A percentile compares a stretch with the other conserved stretches of the same genome.
These are phyloP conservation scores for Dascyllus trimaculatus DNA, from an alignment of 2,113 vertebrate genomes.

Conservation along the genomic window DNA sequence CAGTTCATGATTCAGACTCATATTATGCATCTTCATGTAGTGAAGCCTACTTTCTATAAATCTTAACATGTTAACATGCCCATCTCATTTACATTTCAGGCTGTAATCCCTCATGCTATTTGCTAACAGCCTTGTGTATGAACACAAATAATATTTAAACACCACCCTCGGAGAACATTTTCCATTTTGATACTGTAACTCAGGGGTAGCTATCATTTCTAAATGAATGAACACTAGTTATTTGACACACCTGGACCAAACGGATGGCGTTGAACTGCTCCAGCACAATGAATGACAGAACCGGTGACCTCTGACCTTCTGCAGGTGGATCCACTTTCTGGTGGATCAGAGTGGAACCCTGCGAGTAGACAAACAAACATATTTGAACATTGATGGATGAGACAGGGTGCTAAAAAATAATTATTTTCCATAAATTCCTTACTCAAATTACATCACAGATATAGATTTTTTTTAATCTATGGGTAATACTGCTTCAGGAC, in stretches of 20 bases:
- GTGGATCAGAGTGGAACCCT: constrained; percentile 96
- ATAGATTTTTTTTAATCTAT: too few relatives aligned
- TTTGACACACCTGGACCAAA: constrained; percentile 88
- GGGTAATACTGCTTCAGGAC: neutral
- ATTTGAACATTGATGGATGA: neutral
- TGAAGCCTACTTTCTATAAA: neutral
- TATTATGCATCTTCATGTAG: neutral
- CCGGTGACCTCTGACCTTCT: constrained; percentile 90
- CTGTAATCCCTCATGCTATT: neutral
- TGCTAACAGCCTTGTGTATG: neutral
- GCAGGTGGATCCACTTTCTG: constrained; percentile 91
- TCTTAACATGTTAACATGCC: neutral
- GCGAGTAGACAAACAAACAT: constrained; percentile 21
- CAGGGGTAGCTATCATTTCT: neutral
- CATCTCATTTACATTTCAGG: neutral
- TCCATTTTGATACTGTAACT: neutral
- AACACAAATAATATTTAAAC: constrained; percentile 5
- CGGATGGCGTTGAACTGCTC: constrained; percentile 94
- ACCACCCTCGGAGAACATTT: neutral
- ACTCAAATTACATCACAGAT: neutral
- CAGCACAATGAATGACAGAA: constrained; percentile 91
- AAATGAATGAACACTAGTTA: neutral
- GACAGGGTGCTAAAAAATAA: neutral
- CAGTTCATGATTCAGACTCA: constrained; percentile 1
- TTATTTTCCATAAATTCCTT: neutral